Conservation (phyloP, 2,888 invertebrate genomes). For the Choristoneura rosaceana region DNA sequence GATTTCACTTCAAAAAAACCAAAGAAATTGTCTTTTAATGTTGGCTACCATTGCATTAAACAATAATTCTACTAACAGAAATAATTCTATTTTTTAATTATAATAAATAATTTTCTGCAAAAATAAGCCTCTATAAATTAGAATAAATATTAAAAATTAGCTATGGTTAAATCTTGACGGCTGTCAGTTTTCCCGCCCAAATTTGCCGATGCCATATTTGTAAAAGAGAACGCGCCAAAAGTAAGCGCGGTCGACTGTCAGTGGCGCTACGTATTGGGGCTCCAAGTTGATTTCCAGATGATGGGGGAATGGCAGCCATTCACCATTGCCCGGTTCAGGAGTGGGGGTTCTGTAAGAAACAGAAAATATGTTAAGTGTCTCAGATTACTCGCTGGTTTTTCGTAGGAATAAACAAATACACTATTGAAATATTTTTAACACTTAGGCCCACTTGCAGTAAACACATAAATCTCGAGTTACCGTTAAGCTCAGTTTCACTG, state of each 20-base stretch:
- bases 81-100: too few species aligned
- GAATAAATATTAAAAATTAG: slow-evolving; percentile 31
- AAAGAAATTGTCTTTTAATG: not conserved
- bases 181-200: slow-evolving; percentile 9
- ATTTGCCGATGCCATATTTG: slow-evolving; percentile 67
- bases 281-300: slow-evolving; percentile 71
- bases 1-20: not conserved
- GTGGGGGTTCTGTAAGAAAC: slow-evolving; percentile 66
- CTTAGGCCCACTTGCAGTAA: too few species aligned
- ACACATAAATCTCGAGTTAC: too few species aligned
- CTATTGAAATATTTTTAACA: too few species aligned
- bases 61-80: too few species aligned
- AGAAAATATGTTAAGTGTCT: not conserved
- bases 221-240: slow-evolving; percentile 74
- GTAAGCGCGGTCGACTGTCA: slow-evolving; percentile 75
- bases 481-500: too few species aligned
- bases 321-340: slow-evolving; percentile 68
- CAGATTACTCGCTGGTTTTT: too few species aligned
- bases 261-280: slow-evolving; percentile 72
- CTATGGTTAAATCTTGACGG: slow-evolving; percentile 8
- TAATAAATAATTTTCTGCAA: not conserved
- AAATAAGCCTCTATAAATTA: slow-evolving; percentile 5
- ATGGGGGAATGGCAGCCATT: slow-evolving; percentile 74
- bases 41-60: too few species aligned
- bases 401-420: too few species aligned